Percentiles rank a stretch among this genome's conserved stretches.
Conservation (phyloP, 2,888 invertebrate genomes). For the Alentia gelatinosa region DNA sequence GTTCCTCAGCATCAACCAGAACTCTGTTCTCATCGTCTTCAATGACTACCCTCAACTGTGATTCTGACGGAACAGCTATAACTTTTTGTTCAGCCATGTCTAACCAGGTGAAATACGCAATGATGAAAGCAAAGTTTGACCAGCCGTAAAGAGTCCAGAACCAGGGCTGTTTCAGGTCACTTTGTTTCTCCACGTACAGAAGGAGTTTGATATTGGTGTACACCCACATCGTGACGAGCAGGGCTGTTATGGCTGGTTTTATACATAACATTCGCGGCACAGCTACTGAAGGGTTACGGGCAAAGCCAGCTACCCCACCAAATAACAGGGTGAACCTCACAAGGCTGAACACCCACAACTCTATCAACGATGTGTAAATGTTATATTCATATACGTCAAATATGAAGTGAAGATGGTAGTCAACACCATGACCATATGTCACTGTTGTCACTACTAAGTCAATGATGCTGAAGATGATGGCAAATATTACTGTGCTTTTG, state of each 20-base stretch:
- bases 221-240: constrained; percentile 61
- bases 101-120: constrained; percentile 64
- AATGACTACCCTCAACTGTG: not conserved
- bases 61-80: not conserved
- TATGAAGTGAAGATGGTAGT: constrained; percentile 63
- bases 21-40: constrained; percentile 61
- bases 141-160: constrained; percentile 70
- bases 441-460: constrained; percentile 65
- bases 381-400: constrained; percentile 61
- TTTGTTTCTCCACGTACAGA: constrained; percentile 65
- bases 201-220: constrained; percentile 69
- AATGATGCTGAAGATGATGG: not conserved
- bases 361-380: constrained; percentile 67
- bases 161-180: constrained; percentile 65
- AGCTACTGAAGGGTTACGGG: constrained; percentile 62
- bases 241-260: not conserved
- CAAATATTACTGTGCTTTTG: constrained; percentile 14
- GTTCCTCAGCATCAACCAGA: constrained; percentile 32
- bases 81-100: constrained; percentile 63
- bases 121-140: constrained; percentile 63
- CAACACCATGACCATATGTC: constrained; percentile 66
- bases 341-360: constrained; percentile 68
- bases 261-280: constrained; percentile 62
- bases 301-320: constrained; percentile 65
- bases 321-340: constrained; percentile 65